Percentiles rank a stretch among this genome's conserved stretches.
Evolutionary conservation across 2,113 vertebrate genomes (phyloP).

Genomic region (Coptodon bakossiorum): DNA sequence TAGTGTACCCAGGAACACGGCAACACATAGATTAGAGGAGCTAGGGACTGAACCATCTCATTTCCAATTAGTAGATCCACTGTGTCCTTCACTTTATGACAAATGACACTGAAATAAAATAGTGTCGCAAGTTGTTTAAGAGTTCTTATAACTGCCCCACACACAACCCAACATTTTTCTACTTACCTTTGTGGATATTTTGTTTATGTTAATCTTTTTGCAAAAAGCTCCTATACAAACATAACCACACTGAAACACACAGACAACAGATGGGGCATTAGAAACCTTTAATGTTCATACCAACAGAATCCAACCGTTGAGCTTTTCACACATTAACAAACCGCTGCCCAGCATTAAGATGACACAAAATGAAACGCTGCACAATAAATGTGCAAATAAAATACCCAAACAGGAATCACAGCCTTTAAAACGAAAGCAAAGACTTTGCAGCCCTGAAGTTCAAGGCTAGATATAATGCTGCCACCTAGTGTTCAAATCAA

Average conservation of each 20-base stretch:
- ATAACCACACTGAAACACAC: neutral
- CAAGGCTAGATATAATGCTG: neutral
- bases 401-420: neutral
- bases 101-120: neutral
- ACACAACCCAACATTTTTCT: neutral
- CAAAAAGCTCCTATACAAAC: neutral
- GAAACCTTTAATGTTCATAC: neutral
- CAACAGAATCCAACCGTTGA: neutral
- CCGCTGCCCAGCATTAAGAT: neutral
- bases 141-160: too few relatives aligned
- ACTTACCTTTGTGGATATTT: accelerated
- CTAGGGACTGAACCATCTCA: neutral
- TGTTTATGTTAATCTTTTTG: neutral
- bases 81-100: neutral
- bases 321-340: neutral
- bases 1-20: neutral
- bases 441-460: neutral
- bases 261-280: neutral
- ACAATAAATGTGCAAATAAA: neutral
- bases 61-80: neutral
- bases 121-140: neutral
- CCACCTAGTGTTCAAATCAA: conserved; percentile 33
- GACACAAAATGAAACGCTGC: neutral
- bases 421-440: conserved; percentile 19
- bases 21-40: neutral